Conservation (phyloP, 2,888 invertebrate species). For the Cepaea hortensis region DNA sequence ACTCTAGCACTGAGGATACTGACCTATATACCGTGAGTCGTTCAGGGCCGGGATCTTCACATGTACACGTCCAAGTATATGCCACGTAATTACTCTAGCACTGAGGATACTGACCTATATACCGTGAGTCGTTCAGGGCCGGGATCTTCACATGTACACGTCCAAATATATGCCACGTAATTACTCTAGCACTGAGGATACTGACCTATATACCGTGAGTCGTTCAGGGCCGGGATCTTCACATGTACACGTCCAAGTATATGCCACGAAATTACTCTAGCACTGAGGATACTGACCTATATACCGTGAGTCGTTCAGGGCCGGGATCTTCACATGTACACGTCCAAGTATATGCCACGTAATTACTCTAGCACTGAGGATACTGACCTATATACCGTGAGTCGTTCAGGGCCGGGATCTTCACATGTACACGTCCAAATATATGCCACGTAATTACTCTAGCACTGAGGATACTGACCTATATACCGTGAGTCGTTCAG, state of each 20-base stretch:
- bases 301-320: constrained; percentile 93
- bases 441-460: too few relatives aligned
- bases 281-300: constrained; percentile 79
- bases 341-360: too few relatives aligned
- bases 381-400: constrained; percentile 87
- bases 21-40: constrained; percentile 92
- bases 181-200: neutral
- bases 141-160: constrained; percentile 91
- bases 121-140: constrained; percentile 93
- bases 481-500: constrained; percentile 95
- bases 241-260: too few relatives aligned
- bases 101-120: constrained; percentile 81
- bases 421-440: too few relatives aligned
- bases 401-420: constrained; percentile 93
- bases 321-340: constrained; percentile 90
- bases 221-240: constrained; percentile 92
- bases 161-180: too few relatives aligned
- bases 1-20: neutral
- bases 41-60: constrained; percentile 93
- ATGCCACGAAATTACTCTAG: too few relatives aligned
- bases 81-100: too few relatives aligned
- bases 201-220: constrained; percentile 89
- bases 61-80: too few relatives aligned
- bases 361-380: neutral
- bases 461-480: constrained; percentile 71